These are phyloP conservation scores for Genyomyrus donnyi DNA, from an alignment of 2,113 vertebrate species.

Conservation along the genomic window DNA sequence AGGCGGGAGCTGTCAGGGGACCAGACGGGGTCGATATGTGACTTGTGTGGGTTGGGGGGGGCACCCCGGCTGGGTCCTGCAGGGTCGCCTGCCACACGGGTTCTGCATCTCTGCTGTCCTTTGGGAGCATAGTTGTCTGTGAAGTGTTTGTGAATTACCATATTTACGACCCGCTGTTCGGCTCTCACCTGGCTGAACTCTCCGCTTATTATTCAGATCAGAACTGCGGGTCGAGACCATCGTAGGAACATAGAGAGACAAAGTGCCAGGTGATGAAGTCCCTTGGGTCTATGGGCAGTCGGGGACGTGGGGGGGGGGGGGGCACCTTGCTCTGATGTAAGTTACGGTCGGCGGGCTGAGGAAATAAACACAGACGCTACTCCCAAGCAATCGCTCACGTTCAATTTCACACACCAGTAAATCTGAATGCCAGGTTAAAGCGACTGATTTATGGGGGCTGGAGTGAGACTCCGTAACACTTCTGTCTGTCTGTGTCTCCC, in stretches of 20 bases:
- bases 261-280: not conserved
- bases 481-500: not conserved
- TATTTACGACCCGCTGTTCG: not conserved
- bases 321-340: not conserved
- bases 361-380: not conserved
- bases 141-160: not conserved
- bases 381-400: not conserved
- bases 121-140: not conserved
- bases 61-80: not conserved
- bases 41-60: not conserved
- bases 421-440: not conserved
- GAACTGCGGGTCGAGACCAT: not conserved
- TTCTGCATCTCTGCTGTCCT: not conserved
- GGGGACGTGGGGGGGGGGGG: not conserved
- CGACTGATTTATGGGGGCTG: not conserved
- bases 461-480: not conserved
- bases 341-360: not conserved
- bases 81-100: not conserved
- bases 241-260: not conserved
- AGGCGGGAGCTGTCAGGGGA: not conserved
- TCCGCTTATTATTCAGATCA: not conserved
- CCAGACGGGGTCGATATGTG: not conserved
- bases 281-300: not conserved
- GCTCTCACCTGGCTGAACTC: not conserved
- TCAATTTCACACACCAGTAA: not conserved